A percentile compares a stretch with the other conserved stretches of the same genome.
Evolutionary conservation across 2,888 invertebrate genomes (phyloP).

Genomic region (Andrena flavipes): DNA sequence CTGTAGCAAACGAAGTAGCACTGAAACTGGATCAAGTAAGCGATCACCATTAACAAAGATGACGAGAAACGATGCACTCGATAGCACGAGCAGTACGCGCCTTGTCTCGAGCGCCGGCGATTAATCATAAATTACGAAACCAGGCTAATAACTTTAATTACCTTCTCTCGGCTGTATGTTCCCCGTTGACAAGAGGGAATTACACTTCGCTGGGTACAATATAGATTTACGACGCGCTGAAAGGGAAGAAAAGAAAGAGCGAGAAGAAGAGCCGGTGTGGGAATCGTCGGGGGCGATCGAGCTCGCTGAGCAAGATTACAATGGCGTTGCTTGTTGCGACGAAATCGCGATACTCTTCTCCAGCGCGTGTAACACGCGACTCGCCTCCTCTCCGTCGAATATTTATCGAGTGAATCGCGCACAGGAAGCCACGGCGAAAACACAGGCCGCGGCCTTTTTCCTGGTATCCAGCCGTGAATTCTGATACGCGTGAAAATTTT

Average conservation of each 20-base stretch:
- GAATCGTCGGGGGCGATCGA: conserved; percentile 17
- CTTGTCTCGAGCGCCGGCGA: conserved; percentile 25
- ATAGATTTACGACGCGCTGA: conserved; percentile 23
- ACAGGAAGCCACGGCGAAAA: conserved; percentile 16
- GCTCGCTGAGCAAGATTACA: background rate
- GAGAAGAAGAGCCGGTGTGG: conserved; percentile 22
- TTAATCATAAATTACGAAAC: conserved; percentile 65
- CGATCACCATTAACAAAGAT: no score
- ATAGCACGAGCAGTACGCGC: background rate
- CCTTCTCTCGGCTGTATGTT: conserved; percentile 20
- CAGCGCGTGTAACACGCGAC: conserved; percentile 23
- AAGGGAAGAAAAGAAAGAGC: background rate
- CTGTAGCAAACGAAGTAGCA: no score
- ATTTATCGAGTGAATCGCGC: conserved; percentile 39
- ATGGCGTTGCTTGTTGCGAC: background rate
- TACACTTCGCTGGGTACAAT: conserved; percentile 46
- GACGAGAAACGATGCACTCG: no score
- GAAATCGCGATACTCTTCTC: background rate
- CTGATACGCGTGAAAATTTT: conserved; percentile 22
- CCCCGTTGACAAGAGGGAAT: conserved; percentile 44
- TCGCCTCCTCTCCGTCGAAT: background rate
- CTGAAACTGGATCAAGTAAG: no score
- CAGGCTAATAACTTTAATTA: conserved; percentile 69
- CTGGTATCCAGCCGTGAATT: background rate
- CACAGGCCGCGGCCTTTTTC: background rate